Percentiles rank a stretch among this genome's conserved stretches.
These are phyloP conservation scores for Pedionomus torquatus DNA, from an alignment of 2,113 vertebrate genomes.

Conservation along the genomic window DNA sequence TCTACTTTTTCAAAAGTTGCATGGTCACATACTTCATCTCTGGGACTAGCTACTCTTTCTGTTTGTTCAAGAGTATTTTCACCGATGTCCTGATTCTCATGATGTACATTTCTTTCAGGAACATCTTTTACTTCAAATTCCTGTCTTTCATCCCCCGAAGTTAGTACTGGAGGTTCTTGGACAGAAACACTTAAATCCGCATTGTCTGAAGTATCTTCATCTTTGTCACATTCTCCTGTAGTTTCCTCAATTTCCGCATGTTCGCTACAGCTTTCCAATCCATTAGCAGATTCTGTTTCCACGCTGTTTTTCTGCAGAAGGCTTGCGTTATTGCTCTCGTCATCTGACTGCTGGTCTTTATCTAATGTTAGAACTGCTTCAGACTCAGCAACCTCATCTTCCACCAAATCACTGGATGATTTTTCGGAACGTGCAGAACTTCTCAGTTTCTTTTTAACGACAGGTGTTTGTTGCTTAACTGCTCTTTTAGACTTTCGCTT, in stretches of 20 bases:
- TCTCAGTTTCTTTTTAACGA: constrained; percentile 82
- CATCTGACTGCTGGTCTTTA: constrained; percentile 60
- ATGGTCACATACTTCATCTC: background rate
- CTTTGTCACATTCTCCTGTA: background rate
- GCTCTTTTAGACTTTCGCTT: constrained; percentile 82
- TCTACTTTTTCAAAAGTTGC: background rate
- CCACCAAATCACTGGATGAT: constrained; percentile 68
- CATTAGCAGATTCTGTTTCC: constrained; percentile 61
- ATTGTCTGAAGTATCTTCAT: constrained; percentile 1
- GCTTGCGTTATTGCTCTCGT: constrained; percentile 27
- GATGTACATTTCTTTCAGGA: background rate
- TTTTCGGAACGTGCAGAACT: constrained; percentile 72
- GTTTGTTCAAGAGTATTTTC: constrained; percentile 21
- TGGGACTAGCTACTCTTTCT: background rate
- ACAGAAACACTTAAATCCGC: background rate
- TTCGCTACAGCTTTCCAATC: constrained; percentile 55
- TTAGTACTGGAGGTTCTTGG: constrained; percentile 7
- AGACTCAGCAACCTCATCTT: constrained; percentile 72
- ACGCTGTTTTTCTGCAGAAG: background rate
- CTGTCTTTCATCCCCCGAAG: background rate
- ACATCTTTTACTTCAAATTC: background rate
- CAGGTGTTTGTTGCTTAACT: constrained; percentile 74
- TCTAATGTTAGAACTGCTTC: constrained; percentile 42
- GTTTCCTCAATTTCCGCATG: constrained; percentile 21
- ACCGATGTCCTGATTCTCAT: background rate